These are phyloP conservation scores for Pelagia noctiluca DNA, from an alignment of 30 jellyfish, hydroid and myxozoan genomes.

Conservation along the genomic window DNA sequence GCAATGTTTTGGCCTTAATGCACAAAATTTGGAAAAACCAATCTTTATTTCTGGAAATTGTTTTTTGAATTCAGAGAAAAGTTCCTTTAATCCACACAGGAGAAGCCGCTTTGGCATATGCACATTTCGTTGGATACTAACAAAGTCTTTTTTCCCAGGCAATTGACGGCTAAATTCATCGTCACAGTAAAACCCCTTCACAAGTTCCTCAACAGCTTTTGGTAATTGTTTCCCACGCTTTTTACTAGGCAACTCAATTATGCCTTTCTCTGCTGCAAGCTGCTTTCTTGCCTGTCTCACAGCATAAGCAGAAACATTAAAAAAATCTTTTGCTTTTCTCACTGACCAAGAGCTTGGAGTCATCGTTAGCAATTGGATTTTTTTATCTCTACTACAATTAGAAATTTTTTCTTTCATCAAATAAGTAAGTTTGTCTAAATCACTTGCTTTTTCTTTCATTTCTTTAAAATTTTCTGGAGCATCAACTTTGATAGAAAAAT, in stretches of 20 bases:
- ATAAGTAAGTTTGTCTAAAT: constrained; percentile 31
- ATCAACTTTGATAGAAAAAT: background rate
- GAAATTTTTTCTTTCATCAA: constrained; percentile 29
- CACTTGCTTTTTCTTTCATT: constrained; percentile 30
- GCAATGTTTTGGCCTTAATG: constrained; percentile 82
- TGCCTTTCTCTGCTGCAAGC: background rate
- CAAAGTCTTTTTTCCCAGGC: no score
- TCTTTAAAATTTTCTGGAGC: background rate
- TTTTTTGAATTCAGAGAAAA: constrained; percentile 53
- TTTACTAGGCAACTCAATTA: background rate
- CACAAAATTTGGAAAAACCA: constrained; percentile 72
- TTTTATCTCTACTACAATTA: background rate
- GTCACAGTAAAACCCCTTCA: background rate
- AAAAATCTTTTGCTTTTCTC: background rate
- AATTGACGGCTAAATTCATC: constrained; percentile 18
- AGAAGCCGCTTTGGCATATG: constrained; percentile 55
- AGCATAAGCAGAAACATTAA: background rate
- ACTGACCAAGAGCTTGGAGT: background rate
- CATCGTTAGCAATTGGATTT: background rate
- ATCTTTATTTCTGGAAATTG: constrained; percentile 44
- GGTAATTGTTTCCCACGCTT: background rate
- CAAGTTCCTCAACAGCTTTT: background rate
- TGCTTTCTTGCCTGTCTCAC: background rate
- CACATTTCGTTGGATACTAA: constrained; percentile 44
- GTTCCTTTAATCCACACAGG: constrained; percentile 67